Base-by-base conservation (phyloP, 2,113 vertebrate species). In the Albula glossodonta region DNA sequence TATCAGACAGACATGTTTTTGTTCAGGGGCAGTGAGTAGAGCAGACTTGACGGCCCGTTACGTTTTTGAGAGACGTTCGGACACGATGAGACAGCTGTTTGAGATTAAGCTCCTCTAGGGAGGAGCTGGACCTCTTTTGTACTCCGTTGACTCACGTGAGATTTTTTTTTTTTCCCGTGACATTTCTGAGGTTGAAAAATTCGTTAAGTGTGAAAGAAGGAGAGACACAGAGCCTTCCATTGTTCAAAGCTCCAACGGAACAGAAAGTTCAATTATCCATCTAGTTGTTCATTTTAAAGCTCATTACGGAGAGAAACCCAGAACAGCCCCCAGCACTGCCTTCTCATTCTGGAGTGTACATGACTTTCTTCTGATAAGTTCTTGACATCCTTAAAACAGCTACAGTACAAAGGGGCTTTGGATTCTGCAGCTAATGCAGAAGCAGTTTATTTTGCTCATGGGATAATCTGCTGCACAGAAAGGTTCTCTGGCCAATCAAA, bases 241-340 rank as follows among this genome's bases (percentile, higher is more conserved):
- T 85, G 63, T 83, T 83, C 82, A 81, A 84, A 88, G 63, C 66
- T 66, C 31, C 81, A 70, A 60, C 48, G 48, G 41, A 88, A 85
- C 81, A 79, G 48, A 77, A n/a, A 86, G 81, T 84, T 86, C 87
- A 88, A 84, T 81, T 87, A 87, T 80, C 78, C 79, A 60, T 53
- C 31, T 52, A 87, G 78, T 70, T 80, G 78, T 80, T 86, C 82
- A 84, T 84, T 86, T 78, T 84, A 80, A 88, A 86, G 19, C 85
- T 88, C 87, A 85, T 85, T 88, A 88, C 56, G 25, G 52, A 78
- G 60, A 48, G 15, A 86, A 86, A 78, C 80, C 74, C 77, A 79
- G 78, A 79, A 51, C 50, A 15, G 66, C 78, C 60, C 74, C 52
- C 78, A 66, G 83, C 51, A 51, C 63, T 50, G 52, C 82, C 84